A percentile compares a stretch with the other conserved stretches of the same genome.
Evolutionary conservation across 2,797 vertebrate genomes (phyloP).

Genomic region (Hipposideros larvatus): DNA sequence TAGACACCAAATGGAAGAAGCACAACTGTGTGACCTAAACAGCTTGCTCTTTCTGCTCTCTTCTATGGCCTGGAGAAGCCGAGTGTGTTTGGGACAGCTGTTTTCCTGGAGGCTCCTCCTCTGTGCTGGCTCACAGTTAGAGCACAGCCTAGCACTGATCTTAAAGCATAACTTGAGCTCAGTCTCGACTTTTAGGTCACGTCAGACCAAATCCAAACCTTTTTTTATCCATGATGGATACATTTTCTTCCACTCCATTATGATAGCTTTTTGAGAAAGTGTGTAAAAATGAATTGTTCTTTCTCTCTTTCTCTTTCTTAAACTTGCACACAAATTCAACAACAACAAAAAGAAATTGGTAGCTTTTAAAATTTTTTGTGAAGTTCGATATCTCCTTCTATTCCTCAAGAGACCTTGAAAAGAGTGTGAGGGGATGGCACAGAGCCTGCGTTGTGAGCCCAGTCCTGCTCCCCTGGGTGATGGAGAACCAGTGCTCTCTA

Average conservation of each 20-base stretch:
- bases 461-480: conserved; percentile 76
- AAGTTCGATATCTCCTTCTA: neutral
- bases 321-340: neutral
- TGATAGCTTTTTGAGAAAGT: neutral
- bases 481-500: conserved; percentile 85
- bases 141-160: neutral
- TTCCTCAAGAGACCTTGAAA: neutral
- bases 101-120: neutral
- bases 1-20: neutral
- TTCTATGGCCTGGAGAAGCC: neutral
- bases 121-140: neutral
- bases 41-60: neutral
- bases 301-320: neutral
- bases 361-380: neutral
- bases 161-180: neutral
- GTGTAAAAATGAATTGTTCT: conserved; percentile 24
- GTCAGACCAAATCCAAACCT: conserved; percentile 17
- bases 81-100: neutral
- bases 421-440: conserved; percentile 21
- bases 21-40: neutral
- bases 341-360: neutral
- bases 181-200: neutral
- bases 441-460: conserved; percentile 59
- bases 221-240: neutral
- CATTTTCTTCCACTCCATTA: neutral